phyloP scores from a whole-genome alignment of 2,113 vertebrate genomes.

The Motacilla tschutschensis region DNA sequence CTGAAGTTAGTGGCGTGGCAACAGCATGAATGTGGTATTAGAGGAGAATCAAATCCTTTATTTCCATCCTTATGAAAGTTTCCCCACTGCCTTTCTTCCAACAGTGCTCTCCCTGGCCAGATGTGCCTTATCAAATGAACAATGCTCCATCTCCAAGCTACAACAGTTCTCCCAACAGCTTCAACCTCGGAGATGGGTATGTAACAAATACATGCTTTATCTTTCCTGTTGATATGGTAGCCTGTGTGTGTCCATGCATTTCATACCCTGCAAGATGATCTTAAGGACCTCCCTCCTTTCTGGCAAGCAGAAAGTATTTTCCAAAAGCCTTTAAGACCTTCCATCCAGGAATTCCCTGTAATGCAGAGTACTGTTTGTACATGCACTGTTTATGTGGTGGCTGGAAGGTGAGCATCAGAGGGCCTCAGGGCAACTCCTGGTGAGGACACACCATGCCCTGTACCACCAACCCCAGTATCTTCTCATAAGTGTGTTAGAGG shows the following conservation, averaged over 20 bases:
- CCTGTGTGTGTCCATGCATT: background rate
- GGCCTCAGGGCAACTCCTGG: background rate
- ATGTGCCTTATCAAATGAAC: constrained; percentile 81
- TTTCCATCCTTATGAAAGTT: constrained; percentile 55
- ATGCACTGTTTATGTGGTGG: background rate
- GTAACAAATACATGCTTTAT: constrained; percentile 56
- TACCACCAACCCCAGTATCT: background rate
- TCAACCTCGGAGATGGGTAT: constrained; percentile 85
- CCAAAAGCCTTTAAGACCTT: background rate
- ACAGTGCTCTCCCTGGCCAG: constrained; percentile 91
- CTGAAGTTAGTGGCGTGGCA: constrained; percentile 51
- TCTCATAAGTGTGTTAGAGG: background rate
- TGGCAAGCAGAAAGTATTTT: background rate
- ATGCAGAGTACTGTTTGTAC: background rate
- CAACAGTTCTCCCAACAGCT: constrained; percentile 84
- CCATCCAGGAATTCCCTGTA: background rate
- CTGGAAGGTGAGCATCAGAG: background rate
- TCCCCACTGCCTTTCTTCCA: constrained; percentile 43
- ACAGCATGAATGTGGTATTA: constrained; percentile 56
- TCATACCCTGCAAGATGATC: background rate
- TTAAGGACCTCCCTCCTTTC: background rate
- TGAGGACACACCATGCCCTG: background rate
- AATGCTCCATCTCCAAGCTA: constrained; percentile 84
- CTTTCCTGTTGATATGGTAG: background rate
- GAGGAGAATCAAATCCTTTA: background rate